Evolutionary conservation across 2,113 vertebrate species (phyloP), one percentile per base, ranked within the genome.

Genomic region (Herpetotheres cachinnans): DNA sequence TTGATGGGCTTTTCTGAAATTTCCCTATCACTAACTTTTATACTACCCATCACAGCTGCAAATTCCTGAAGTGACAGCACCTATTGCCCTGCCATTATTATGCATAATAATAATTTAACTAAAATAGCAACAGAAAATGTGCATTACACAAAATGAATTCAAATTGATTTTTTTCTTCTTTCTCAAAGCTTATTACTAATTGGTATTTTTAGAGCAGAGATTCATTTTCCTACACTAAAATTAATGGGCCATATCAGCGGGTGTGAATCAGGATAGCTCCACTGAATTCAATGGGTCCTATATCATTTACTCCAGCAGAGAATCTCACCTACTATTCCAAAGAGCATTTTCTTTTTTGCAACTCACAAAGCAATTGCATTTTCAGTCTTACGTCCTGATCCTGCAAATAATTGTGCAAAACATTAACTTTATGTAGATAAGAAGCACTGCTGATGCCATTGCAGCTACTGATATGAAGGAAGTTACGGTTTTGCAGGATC

Each of bases 181-280:
- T 94, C 92, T 87, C 93, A 89, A 89, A 89, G 91, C 93, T 95
- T 97, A 97, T 95, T 97, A 97, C 97, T 97, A 97, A 97, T 97
- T 97, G 93, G 91, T 87, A 95, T 95, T 96, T 97, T 97, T 89
- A 97, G 93, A 97, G 94, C 83, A 89, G 77, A 95, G 93, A 95
- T 97, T 97, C 95, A 96, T 97, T 97, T 93, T 93, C 81, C 78
- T 74, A 82, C 88, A 97, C 65, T 81, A 79, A 73, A 91, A 96
- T 76, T 94, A 87, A 80, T 90, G 94, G 50, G 13, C 79, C 92
- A 56, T 97, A 93, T 88, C 97, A 92, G 85, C 20, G 38, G 50
- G 85, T 89, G 92, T 83, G 97, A 94, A 92, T 86, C 88, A 52
- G 96, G 85, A 86, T 63, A 94, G n/a, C 90, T 93, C 42, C 14